phyloP scores from a whole-genome alignment of 2,113 vertebrate genomes.

The Albula glossodonta region DNA sequence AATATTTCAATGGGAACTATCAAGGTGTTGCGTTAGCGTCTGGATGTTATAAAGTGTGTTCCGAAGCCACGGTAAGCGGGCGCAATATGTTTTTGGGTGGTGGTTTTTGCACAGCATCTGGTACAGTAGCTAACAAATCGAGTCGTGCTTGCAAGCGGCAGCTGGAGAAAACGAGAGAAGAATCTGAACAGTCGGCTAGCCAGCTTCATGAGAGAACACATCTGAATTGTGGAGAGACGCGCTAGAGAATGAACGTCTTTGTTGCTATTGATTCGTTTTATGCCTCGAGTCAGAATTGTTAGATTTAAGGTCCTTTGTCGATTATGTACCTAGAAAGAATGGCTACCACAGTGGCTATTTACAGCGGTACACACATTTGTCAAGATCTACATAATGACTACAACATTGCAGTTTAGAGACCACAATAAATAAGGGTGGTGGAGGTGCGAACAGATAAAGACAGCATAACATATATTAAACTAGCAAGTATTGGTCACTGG shows the following conservation, averaged over 20 bases:
- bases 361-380: neutral
- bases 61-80: slow-evolving; percentile 27
- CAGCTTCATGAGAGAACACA: neutral
- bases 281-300: neutral
- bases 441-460: neutral
- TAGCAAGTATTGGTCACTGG: neutral
- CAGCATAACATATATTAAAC: neutral
- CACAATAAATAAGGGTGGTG: neutral
- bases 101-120: slow-evolving; percentile 30
- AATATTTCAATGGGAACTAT: neutral
- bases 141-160: neutral
- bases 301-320: neutral
- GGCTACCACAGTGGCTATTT: neutral
- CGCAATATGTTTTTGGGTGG: slow-evolving; percentile 12
- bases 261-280: neutral
- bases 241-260: neutral
- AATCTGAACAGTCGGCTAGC: neutral
- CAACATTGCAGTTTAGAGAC: neutral
- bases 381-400: neutral
- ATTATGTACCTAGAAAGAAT: neutral
- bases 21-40: slow-evolving; percentile 13
- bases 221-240: neutral
- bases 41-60: slow-evolving; percentile 16
- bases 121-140: neutral
- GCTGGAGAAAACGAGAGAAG: neutral